A percentile compares a stretch with the other conserved stretches of the same genome.
These are phyloP conservation scores for Halictus ligatus DNA, from an alignment of 2,888 invertebrate species.

Conservation along the genomic window DNA sequence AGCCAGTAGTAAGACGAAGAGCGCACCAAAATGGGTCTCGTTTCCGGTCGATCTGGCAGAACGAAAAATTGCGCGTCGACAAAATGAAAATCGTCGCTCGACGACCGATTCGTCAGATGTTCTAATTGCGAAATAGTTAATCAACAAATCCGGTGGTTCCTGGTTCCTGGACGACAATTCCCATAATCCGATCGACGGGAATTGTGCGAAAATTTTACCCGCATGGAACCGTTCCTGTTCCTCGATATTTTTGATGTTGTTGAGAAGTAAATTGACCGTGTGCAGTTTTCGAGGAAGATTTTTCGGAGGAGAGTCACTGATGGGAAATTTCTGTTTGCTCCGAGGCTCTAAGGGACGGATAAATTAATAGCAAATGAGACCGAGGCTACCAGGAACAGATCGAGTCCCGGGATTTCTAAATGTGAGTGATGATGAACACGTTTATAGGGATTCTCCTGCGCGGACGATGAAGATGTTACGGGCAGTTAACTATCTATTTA, in stretches of 20 bases:
- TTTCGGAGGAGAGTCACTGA: neutral
- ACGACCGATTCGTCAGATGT: slow-evolving; percentile 48
- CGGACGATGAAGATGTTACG: no score
- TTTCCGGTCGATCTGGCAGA: neutral
- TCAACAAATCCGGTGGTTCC: slow-evolving; percentile 12
- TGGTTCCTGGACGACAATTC: neutral
- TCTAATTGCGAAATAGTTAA: neutral
- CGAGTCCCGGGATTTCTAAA: neutral
- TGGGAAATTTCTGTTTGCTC: neutral
- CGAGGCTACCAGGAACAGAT: neutral
- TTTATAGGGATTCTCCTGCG: no score
- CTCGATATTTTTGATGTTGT: neutral
- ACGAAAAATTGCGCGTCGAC: slow-evolving; percentile 1
- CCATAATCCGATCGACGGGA: neutral
- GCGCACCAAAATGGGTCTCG: neutral
- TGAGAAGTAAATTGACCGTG: neutral
- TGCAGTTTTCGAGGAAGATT: neutral
- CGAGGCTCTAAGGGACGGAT: neutral
- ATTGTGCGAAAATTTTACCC: neutral
- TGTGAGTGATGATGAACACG: neutral
- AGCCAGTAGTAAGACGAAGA: slow-evolving; percentile 8
- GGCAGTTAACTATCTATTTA: no score
- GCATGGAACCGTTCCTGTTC: neutral
- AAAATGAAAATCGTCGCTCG: slow-evolving; percentile 57
- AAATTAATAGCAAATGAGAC: neutral